Conservation (phyloP, 2,113 vertebrate genomes). For the Crotophaga sulcirostris region DNA sequence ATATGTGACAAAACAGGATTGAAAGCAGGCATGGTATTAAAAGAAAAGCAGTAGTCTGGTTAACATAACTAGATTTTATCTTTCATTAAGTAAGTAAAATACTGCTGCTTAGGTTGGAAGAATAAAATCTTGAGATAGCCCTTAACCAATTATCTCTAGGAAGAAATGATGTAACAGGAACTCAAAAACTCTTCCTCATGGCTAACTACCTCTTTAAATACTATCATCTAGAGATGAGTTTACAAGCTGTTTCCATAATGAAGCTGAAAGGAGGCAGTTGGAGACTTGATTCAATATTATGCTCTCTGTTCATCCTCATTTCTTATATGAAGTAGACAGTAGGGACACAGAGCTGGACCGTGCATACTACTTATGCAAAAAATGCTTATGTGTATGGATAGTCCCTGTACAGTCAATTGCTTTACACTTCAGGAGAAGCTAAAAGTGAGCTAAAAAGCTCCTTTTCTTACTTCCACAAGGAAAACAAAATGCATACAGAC, state of each 20-base stretch:
- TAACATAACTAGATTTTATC: constrained; percentile 11
- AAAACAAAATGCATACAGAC: neutral
- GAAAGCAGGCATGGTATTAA: constrained; percentile 27
- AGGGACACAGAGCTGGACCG: neutral
- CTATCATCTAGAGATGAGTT: neutral
- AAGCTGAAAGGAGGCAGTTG: neutral
- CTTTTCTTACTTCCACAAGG: neutral
- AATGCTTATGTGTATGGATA: neutral
- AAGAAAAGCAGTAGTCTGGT: constrained; percentile 22
- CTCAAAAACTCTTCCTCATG: neutral
- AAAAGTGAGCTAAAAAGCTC: too few relatives aligned
- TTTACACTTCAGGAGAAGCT: neutral
- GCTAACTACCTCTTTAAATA: constrained; percentile 8
- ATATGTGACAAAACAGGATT: neutral
- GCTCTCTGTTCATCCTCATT: neutral
- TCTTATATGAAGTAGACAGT: neutral
- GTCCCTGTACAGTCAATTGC: neutral
- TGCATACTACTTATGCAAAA: neutral
- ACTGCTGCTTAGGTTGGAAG: neutral
- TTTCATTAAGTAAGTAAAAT: constrained; percentile 43
- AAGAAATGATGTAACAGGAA: constrained; percentile 1
- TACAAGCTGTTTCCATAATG: neutral
- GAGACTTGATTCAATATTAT: neutral
- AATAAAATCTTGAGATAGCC: neutral
- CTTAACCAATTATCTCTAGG: constrained; percentile 27